phyloP scores from a whole-genome alignment of 2,888 invertebrate species.

The Megastigmus dorsalis region DNA sequence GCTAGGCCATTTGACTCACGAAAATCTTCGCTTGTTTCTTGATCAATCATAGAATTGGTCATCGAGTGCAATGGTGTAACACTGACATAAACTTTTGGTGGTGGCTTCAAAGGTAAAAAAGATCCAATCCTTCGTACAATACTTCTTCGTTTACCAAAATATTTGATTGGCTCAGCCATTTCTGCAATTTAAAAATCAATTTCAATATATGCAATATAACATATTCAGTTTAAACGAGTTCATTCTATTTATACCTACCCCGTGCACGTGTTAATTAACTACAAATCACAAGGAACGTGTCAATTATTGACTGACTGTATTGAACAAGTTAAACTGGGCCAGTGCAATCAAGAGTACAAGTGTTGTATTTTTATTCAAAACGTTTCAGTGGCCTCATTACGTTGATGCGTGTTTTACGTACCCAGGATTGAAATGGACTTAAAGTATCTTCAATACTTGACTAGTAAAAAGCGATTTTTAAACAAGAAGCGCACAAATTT shows the following conservation, averaged over 20 bases:
- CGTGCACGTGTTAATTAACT: conserved; percentile 12
- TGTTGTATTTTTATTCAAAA: conserved; percentile 19
- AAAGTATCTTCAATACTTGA: background rate
- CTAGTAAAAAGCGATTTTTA: background rate
- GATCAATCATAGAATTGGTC: conserved; percentile 72
- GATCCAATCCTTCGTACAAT: conserved; percentile 71
- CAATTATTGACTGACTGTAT: conserved; percentile 22
- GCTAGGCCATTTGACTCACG: conserved; percentile 63
- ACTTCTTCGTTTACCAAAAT: conserved; percentile 71
- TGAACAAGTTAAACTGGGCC: conserved; percentile 28
- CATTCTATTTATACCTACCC: background rate
- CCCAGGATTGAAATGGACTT: background rate
- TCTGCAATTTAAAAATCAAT: conserved; percentile 52
- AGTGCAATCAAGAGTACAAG: background rate
- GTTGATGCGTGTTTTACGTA: background rate
- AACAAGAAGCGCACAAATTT: background rate
- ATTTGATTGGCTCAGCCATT: conserved; percentile 66
- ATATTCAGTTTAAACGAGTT: background rate
- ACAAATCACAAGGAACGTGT: conserved; percentile 12
- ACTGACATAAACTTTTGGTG: conserved; percentile 72
- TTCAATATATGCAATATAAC: background rate
- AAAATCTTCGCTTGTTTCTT: conserved; percentile 65
- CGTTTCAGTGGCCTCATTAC: background rate
- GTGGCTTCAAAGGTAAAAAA: conserved; percentile 70
- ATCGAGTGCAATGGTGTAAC: conserved; percentile 73